phyloP scores from a whole-genome alignment of 2,797 vertebrate genomes.

The Aulostomus chinensis region DNA sequence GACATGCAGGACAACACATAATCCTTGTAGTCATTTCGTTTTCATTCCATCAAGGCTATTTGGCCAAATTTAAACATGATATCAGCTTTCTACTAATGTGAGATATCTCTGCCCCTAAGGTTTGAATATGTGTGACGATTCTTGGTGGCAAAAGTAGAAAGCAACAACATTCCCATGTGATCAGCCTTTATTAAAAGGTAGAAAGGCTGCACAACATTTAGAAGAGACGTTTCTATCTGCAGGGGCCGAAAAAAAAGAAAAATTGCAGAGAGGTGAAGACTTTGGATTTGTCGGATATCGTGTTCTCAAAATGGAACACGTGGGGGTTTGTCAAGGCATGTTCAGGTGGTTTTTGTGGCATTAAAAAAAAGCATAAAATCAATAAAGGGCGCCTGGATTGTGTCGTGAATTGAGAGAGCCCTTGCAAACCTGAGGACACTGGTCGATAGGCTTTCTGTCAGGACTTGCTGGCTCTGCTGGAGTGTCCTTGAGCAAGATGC shows the following conservation, averaged over 20 bases:
- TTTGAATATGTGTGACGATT: constrained; percentile 30
- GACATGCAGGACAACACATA: too few species aligned
- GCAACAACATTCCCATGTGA: neutral
- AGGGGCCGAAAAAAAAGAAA: constrained; percentile 12
- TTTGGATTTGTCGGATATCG: constrained; percentile 28
- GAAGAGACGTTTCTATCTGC: neutral
- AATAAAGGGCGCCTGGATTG: constrained; percentile 51
- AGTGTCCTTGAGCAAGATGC: constrained; percentile 65
- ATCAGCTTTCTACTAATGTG: constrained; percentile 34
- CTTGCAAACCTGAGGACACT: constrained; percentile 40
- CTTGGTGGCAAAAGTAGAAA: neutral
- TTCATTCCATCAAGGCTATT: too few species aligned
- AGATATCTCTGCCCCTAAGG: constrained; percentile 10
- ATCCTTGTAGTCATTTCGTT: too few species aligned
- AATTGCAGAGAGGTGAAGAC: constrained; percentile 26
- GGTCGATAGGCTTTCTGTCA: constrained; percentile 57
- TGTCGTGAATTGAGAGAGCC: constrained; percentile 53
- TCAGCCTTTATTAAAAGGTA: neutral
- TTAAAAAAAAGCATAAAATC: constrained; percentile 68
- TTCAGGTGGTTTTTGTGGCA: constrained; percentile 46
- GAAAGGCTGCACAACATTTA: constrained; percentile 4
- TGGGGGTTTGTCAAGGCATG: constrained; percentile 11
- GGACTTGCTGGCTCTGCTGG: constrained; percentile 40
- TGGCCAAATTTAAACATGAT: constrained; percentile 46
- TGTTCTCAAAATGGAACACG: constrained; percentile 21